Conservation (phyloP, 2,113 vertebrate genomes). For the Onychorhynchus coronatus region DNA sequence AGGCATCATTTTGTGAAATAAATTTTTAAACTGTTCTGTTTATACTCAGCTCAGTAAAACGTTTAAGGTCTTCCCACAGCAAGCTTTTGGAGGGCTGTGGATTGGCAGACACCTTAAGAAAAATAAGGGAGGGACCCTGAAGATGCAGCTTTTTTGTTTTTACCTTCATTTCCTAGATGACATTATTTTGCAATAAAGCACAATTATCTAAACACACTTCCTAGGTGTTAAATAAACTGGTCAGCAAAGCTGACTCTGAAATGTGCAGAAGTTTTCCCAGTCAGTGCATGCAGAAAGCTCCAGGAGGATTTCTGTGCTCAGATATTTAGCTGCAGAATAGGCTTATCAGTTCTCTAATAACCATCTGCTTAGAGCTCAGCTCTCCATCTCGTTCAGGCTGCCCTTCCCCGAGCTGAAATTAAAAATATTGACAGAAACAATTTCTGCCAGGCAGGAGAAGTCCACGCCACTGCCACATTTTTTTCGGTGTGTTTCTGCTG, state of each 20-base stretch:
- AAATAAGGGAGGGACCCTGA: neutral
- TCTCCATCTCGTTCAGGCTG: neutral
- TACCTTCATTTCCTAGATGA: neutral
- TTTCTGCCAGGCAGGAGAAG: conserved; percentile 32
- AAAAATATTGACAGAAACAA: conserved; percentile 50
- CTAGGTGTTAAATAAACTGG: neutral
- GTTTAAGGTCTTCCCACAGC: neutral
- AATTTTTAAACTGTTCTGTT: conserved; percentile 36
- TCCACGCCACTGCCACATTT: neutral
- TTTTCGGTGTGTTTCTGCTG: neutral
- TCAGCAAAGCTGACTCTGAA: neutral
- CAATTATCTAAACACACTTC: neutral
- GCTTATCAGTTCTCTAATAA: conserved; percentile 6
- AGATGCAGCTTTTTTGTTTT: neutral
- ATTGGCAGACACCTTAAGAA: neutral
- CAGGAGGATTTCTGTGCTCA: neutral
- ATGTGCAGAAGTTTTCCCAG: neutral
- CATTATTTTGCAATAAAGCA: neutral
- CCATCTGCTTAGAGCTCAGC: conserved; percentile 3
- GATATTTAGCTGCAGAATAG: neutral
- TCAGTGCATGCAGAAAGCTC: neutral
- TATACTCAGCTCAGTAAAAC: conserved; percentile 21
- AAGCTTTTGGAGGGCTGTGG: neutral
- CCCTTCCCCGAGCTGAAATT: conserved; percentile 25
- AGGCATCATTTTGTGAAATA: conserved; percentile 29